phyloP scores from a whole-genome alignment of 2,113 vertebrate genomes.

The Psephotus haematonotus region DNA sequence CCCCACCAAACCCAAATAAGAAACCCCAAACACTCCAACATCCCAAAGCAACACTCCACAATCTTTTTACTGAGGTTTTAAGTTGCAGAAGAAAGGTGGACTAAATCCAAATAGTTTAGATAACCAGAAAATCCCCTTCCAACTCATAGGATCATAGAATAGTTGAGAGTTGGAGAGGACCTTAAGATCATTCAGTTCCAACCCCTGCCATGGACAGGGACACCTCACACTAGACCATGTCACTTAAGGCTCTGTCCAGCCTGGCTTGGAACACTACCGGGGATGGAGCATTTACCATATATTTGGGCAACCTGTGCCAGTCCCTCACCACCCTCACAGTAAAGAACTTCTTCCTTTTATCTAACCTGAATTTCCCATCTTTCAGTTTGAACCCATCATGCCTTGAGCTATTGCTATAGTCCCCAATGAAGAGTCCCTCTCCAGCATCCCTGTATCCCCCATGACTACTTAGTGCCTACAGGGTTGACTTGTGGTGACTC shows the following conservation, averaged over 20 bases:
- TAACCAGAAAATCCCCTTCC: background rate
- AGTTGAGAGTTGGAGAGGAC: background rate
- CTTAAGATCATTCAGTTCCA: background rate
- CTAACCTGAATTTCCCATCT: background rate
- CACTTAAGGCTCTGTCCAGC: background rate
- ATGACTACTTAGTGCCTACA: background rate
- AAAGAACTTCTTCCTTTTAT: background rate
- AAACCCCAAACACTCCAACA: fast-evolving
- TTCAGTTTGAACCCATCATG: background rate
- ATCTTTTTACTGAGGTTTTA: background rate
- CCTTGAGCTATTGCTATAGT: background rate
- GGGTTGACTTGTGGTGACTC: background rate
- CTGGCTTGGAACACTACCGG: background rate
- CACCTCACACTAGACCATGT: background rate
- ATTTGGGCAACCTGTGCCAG: background rate
- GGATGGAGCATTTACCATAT: background rate
- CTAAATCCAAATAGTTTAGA: background rate
- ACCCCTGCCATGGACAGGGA: background rate
- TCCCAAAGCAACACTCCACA: background rate
- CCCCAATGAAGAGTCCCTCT: background rate
- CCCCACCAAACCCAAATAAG: background rate
- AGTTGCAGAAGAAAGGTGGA: background rate
- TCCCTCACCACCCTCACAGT: background rate
- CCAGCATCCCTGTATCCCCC: background rate
- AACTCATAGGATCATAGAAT: background rate